Evolutionary conservation across 2,797 vertebrate genomes (phyloP).

Genomic region (Linurgus olivaceus): DNA sequence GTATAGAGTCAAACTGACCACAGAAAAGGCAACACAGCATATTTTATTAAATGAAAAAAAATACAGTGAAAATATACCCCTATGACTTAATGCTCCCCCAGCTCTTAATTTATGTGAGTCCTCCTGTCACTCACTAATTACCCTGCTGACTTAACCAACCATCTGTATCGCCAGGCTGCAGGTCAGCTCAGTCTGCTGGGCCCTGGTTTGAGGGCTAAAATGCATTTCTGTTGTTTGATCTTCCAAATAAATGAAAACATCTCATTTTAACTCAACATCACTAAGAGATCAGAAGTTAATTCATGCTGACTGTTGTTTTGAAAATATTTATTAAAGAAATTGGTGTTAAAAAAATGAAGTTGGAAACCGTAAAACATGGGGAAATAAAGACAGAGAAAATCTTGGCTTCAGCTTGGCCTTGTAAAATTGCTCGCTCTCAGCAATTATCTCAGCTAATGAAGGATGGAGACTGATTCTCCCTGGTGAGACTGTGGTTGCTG

Average conservation of each 20-base stretch:
- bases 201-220: neutral
- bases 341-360: neutral
- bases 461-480: neutral
- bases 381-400: neutral
- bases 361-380: neutral
- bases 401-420: neutral
- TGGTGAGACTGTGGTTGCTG: neutral
- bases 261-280: neutral
- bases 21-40: neutral
- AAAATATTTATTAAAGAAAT: neutral
- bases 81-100: neutral
- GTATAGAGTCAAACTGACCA: neutral
- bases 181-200: neutral
- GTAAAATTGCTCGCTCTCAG: neutral
- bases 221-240: neutral
- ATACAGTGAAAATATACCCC: neutral
- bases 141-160: neutral
- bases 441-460: neutral
- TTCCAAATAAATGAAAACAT: neutral
- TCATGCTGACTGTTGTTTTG: neutral
- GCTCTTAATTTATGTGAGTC: neutral
- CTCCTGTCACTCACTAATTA: neutral
- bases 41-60: neutral
- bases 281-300: neutral
- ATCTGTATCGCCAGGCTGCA: neutral